phyloP scores from a whole-genome alignment of 2,888 invertebrate species.

The Actias luna region DNA sequence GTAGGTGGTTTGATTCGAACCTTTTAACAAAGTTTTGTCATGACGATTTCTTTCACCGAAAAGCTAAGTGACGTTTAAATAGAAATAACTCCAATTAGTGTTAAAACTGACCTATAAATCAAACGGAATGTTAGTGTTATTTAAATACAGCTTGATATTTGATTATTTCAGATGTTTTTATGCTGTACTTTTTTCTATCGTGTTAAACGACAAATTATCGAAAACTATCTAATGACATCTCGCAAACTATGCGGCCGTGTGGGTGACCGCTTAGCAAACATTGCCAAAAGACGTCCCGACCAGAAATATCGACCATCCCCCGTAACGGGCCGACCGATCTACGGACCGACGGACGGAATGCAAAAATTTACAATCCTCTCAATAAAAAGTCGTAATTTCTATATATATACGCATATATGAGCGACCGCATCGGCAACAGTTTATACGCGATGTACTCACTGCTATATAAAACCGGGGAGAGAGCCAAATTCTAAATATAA shows the following conservation, averaged over 20 bases:
- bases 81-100: no score
- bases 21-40: no score
- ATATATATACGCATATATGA: constrained; percentile 72
- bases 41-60: no score
- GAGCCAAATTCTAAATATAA: constrained; percentile 85
- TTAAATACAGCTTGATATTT: no score
- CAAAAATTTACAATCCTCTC: constrained; percentile 76
- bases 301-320: constrained; percentile 51
- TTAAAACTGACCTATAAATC: no score
- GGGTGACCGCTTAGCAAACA: constrained; percentile 42
- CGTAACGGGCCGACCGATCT: constrained; percentile 27
- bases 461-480: constrained; percentile 83
- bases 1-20: no score
- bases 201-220: constrained; percentile 11
- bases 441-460: constrained; percentile 80
- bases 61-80: no score
- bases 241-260: constrained; percentile 37
- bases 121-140: no score
- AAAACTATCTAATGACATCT: constrained; percentile 9
- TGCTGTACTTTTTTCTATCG: background rate
- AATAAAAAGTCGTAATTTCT: constrained; percentile 79
- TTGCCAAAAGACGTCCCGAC: constrained; percentile 53
- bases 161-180: background rate
- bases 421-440: constrained; percentile 77
- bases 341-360: constrained; percentile 52